Percentiles rank a stretch among this genome's conserved stretches.
phyloP scores from a whole-genome alignment of 92 coral and sea anemone genomes.

The Virgularia gustaviana region DNA sequence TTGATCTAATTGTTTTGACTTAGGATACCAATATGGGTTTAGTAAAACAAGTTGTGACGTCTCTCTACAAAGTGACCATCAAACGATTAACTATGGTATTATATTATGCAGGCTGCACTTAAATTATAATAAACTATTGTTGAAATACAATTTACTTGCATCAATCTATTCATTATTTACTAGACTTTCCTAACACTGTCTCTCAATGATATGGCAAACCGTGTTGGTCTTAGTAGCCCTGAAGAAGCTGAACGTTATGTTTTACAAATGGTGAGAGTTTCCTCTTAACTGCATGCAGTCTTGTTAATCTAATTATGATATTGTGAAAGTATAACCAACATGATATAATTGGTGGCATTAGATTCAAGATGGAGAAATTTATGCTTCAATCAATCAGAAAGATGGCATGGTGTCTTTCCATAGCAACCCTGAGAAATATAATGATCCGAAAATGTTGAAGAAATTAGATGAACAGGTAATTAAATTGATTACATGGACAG shows the following conservation, averaged over 20 bases:
- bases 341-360: slow-evolving; percentile 13
- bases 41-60: slow-evolving; percentile 87
- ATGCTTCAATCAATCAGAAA: slow-evolving; percentile 89
- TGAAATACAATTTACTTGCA: not conserved
- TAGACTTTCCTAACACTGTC: slow-evolving; percentile 95
- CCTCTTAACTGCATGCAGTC: too few species aligned
- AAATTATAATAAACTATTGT: not conserved
- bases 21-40: slow-evolving; percentile 91
- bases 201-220: slow-evolving; percentile 85
- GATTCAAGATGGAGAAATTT: slow-evolving; percentile 96
- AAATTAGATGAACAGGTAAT: slow-evolving; percentile 81
- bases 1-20: slow-evolving; percentile 12
- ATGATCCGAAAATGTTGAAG: slow-evolving; percentile 93
- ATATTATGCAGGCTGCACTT: not conserved
- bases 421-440: slow-evolving; percentile 92
- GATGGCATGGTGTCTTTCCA: slow-evolving; percentile 99
- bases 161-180: slow-evolving; percentile 7
- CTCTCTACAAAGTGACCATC: slow-evolving; percentile 83
- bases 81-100: slow-evolving; percentile 86
- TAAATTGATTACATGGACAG: not conserved
- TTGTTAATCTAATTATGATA: too few species aligned
- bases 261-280: slow-evolving; percentile 73
- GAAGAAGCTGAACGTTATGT: slow-evolving; percentile 96
- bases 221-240: slow-evolving; percentile 84
- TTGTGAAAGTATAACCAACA: not conserved